Conservation (phyloP, 2,888 invertebrate species). For the Folsomia manolachei region DNA sequence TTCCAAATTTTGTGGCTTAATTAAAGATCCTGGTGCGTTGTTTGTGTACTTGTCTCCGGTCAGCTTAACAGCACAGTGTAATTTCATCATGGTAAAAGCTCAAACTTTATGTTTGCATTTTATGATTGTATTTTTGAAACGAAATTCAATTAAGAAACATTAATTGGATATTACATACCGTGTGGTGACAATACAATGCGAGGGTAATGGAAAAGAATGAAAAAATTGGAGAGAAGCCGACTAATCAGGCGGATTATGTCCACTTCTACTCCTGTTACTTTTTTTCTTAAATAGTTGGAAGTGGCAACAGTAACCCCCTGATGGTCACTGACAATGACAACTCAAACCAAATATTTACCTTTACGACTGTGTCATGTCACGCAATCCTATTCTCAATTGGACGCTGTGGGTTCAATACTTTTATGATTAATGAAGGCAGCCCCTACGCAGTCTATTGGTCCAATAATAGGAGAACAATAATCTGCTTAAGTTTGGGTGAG, state of each 20-base stretch:
- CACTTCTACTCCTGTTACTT: background rate
- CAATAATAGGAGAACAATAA: too few species aligned
- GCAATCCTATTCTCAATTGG: slow-evolving; percentile 27
- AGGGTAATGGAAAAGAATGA: too few species aligned
- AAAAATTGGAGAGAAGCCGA: too few species aligned
- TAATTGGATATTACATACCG: background rate
- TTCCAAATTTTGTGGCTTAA: background rate
- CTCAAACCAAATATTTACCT: slow-evolving; percentile 27
- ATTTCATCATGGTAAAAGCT: background rate
- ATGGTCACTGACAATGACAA: slow-evolving; percentile 27
- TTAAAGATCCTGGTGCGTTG: too few species aligned
- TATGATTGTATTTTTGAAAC: background rate
- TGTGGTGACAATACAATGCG: too few species aligned
- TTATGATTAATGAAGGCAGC: slow-evolving; percentile 34
- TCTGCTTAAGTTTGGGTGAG: too few species aligned
- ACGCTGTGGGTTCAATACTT: slow-evolving; percentile 22
- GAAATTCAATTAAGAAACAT: background rate
- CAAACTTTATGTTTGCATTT: background rate
- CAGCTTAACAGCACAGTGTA: too few species aligned
- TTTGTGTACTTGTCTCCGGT: too few species aligned
- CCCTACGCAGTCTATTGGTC: background rate
- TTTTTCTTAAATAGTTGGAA: background rate
- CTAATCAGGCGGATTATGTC: background rate
- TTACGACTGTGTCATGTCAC: slow-evolving; percentile 35
- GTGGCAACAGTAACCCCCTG: slow-evolving; percentile 23